phyloP scores from a whole-genome alignment of 1,140 invertebrate species.

The Parasteatoda tepidariorum region DNA sequence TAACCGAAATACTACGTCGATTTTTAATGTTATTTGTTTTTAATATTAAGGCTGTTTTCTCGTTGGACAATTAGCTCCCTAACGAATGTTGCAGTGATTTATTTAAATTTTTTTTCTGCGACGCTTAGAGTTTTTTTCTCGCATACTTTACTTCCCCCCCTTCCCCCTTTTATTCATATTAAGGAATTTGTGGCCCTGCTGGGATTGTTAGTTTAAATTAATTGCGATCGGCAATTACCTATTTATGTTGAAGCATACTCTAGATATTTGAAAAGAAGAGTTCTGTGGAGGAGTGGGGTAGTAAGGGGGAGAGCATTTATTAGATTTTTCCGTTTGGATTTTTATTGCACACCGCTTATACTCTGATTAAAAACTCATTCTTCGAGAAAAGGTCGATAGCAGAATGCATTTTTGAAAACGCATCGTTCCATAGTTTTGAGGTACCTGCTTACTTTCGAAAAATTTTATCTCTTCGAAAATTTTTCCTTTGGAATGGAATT shows the following conservation, averaged over 20 bases:
- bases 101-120: conserved; percentile 34
- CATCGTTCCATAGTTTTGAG: no score
- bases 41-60: conserved; percentile 57
- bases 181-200: conserved; percentile 58
- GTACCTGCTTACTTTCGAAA: not conserved
- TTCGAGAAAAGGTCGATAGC: not conserved
- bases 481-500: not conserved
- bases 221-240: conserved; percentile 59
- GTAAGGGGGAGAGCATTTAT: conserved; percentile 6
- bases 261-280: conserved; percentile 17
- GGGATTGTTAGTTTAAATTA: conserved; percentile 60
- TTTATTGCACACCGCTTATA: conserved; percentile 36
- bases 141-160: not conserved
- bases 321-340: conserved; percentile 45
- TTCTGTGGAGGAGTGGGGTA: not conserved
- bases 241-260: conserved; percentile 34
- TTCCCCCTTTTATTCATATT: conserved; percentile 43
- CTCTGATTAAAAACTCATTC: conserved; percentile 59
- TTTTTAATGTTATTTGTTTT: conserved; percentile 61
- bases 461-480: not conserved
- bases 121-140: no score
- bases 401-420: not conserved
- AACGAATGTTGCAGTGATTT: conserved; percentile 57
- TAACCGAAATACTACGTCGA: conserved; percentile 54
- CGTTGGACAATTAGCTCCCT: conserved; percentile 51